Conservation (phyloP, 2,888 invertebrate species). For the Zelleria hepariella region DNA sequence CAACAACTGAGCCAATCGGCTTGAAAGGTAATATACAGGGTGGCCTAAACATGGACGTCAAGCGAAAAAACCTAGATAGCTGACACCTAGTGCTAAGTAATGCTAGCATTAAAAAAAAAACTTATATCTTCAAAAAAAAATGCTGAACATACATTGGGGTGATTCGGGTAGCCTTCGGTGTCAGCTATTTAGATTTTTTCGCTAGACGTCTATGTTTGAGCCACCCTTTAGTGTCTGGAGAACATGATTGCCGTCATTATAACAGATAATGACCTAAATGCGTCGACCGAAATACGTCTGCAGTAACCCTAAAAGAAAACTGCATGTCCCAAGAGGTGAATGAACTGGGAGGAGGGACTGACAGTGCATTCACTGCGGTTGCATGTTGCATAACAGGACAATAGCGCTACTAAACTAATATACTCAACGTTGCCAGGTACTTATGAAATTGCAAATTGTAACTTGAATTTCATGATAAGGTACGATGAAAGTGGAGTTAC, state of each 20-base stretch:
- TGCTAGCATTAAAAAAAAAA: too few species aligned
- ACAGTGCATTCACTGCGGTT: constrained; percentile 38
- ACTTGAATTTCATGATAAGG: neutral
- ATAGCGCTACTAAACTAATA: neutral
- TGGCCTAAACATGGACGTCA: too few species aligned
- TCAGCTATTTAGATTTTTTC: too few species aligned
- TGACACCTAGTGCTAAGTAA: too few species aligned
- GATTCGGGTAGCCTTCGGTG: too few species aligned
- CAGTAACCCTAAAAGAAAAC: constrained; percentile 38
- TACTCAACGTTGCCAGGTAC: constrained; percentile 13
- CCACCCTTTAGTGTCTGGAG: neutral
- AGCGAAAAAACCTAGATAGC: too few species aligned
- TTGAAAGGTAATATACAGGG: too few species aligned
- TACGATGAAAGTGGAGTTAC: neutral
- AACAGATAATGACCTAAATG: neutral
- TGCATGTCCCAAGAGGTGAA: constrained; percentile 42
- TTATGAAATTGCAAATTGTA: neutral
- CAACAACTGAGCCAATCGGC: too few species aligned
- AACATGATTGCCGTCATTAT: neutral
- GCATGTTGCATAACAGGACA: constrained; percentile 42
- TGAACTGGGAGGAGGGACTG: constrained; percentile 40
- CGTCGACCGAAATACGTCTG: neutral
- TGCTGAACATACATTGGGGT: too few species aligned
- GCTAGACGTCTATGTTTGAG: too few species aligned
- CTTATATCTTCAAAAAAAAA: too few species aligned